Base-by-base conservation (phyloP, 1,140 invertebrate species). In the Drosophila santomea region DNA sequence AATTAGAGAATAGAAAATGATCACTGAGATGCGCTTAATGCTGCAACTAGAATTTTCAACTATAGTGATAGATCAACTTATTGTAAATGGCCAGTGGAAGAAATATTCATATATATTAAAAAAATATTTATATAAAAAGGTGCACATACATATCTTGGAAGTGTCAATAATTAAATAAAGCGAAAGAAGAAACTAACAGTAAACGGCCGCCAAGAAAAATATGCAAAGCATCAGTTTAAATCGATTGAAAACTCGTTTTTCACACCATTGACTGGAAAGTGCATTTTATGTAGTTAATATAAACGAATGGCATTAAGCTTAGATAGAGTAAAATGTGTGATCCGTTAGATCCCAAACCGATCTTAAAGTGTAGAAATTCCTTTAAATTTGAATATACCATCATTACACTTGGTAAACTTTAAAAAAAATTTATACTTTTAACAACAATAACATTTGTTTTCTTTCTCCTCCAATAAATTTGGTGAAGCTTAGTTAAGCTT, bases 101-200 rank as follows among this genome's bases (percentile, higher is more conserved):
- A 25, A 25, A 25, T 25, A 25, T 25, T 4, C 25, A 5, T 25
- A 25, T 25, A 25, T 25, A 5, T 25, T 4, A 4, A 25, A 25
- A 4, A 25, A 25, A 25, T 0, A 25, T 25, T 4, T 25, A 25
- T 25, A 25, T 25, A 25, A 0, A 4, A 25, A 25, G 4, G 4
- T 25, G 4, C 25, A 25, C 25, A 25, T 25, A 25, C 25, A 25
- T 25, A 25, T 25, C 5, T 12, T 8, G 48, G 75, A 76, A 80
- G 75, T 80, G 78, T 75, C 75, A 79, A 78, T 78, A 69, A 74
- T 83, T 83, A 69, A 83, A 68, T 57, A 62, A 73, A 78, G 61
- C 56, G 52, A 79, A 45, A 48, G 43, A 52, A 71, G 54, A 72
- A 69, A 72, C 71, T 48, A 71, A 68, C 41, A 56, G 57, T 50